phyloP scores from a whole-genome alignment of 2,888 invertebrate genomes.

The Oligia strigilis region DNA sequence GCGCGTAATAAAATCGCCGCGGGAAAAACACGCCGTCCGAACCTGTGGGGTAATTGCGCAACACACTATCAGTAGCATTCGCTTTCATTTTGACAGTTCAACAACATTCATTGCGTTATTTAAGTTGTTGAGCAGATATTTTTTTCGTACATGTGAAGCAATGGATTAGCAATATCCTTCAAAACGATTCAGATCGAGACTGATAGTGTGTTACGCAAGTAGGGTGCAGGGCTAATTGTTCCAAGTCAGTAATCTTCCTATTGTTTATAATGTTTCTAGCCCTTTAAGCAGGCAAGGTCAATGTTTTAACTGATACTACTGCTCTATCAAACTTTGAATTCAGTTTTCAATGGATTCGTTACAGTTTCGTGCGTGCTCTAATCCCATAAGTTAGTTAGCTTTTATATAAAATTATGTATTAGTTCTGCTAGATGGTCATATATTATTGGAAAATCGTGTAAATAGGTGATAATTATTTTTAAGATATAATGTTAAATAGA shows the following conservation, averaged over 20 bases:
- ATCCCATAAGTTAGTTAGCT: constrained; percentile 7
- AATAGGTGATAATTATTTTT: constrained; percentile 53
- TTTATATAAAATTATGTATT: constrained; percentile 29
- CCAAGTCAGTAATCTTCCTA: not conserved
- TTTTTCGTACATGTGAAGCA: too few relatives aligned
- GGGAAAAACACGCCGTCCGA: not conserved
- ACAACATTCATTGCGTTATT: too few relatives aligned
- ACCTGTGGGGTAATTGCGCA: not conserved
- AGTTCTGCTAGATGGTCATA: constrained; percentile 47
- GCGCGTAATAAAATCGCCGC: too few relatives aligned
- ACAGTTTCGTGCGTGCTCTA: constrained; percentile 44
- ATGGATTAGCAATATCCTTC: too few relatives aligned
- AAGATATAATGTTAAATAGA: constrained; percentile 74
- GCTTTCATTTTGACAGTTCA: too few relatives aligned
- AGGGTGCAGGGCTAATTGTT: not conserved
- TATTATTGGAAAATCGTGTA: constrained; percentile 45
- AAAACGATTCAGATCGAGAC: too few relatives aligned
- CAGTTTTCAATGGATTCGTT: constrained; percentile 34
- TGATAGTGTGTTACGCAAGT: too few relatives aligned
- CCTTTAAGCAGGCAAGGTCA: not conserved
- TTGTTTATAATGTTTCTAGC: not conserved
- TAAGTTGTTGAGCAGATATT: too few relatives aligned
- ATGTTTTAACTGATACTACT: not conserved
- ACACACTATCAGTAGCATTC: too few relatives aligned
- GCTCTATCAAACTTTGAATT: not conserved